A percentile compares a stretch with the other conserved stretches of the same genome.
Evolutionary conservation across 2,888 invertebrate species (phyloP).

Genomic region (Sylvicola cinctus): DNA sequence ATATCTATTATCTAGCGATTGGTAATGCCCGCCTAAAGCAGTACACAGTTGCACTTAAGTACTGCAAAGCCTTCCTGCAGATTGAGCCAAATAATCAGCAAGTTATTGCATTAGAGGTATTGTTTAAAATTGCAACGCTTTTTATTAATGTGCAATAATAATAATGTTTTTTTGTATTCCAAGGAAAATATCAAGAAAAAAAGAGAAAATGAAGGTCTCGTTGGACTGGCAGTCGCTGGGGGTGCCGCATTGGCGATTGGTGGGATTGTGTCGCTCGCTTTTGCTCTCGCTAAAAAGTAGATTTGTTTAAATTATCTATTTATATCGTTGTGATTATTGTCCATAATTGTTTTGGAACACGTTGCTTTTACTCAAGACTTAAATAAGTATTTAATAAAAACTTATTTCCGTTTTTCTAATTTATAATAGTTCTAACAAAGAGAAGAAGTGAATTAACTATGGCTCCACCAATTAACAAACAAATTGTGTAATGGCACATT

Average conservation of each 20-base stretch:
- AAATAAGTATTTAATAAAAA: too few relatives aligned
- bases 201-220: constrained; percentile 76
- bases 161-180: background rate
- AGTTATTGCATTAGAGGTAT: constrained; percentile 53
- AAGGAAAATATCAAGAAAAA: constrained; percentile 68
- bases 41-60: constrained; percentile 66
- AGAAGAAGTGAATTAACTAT: too few relatives aligned
- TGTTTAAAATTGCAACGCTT: constrained; percentile 1
- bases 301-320: too few relatives aligned
- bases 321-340: too few relatives aligned
- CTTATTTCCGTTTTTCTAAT: too few relatives aligned
- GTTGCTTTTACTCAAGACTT: too few relatives aligned
- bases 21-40: constrained; percentile 87
- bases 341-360: too few relatives aligned
- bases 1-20: constrained; percentile 85
- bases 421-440: too few relatives aligned
- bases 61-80: constrained; percentile 56
- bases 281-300: constrained; percentile 47
- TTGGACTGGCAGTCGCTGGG: constrained; percentile 77
- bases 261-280: constrained; percentile 62
- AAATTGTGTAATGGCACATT: too few relatives aligned
- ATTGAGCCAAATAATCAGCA: constrained; percentile 80
- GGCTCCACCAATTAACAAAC: too few relatives aligned
- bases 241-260: constrained; percentile 72
- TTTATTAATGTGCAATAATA: background rate